Conservation (phyloP, 2,888 invertebrate species). For the Parnassius mnemosyne region DNA sequence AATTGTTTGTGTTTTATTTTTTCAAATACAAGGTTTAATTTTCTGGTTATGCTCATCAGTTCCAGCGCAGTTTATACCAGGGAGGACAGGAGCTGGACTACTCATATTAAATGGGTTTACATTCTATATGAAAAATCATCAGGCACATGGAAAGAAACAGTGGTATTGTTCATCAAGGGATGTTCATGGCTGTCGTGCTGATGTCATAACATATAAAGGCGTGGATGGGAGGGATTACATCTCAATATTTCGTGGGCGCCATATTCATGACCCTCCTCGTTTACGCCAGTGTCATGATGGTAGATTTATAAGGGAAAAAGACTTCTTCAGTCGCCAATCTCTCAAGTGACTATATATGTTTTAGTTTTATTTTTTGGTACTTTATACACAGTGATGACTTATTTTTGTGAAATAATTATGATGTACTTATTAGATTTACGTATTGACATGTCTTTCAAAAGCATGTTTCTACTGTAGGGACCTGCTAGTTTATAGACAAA, state of each 20-base stretch:
- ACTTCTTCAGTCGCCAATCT: slow-evolving; percentile 46
- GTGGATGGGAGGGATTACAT: slow-evolving; percentile 69
- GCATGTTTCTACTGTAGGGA: slow-evolving; percentile 66
- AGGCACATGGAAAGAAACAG: slow-evolving; percentile 73
- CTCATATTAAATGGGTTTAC: slow-evolving; percentile 72
- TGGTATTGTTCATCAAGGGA: slow-evolving; percentile 76
- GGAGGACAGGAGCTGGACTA: slow-evolving; percentile 68
- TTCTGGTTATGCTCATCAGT: slow-evolving; percentile 54
- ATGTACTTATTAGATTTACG: slow-evolving; percentile 41
- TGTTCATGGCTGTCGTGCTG: slow-evolving; percentile 69
- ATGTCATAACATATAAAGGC: slow-evolving; percentile 72
- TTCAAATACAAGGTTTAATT: slow-evolving; percentile 20
- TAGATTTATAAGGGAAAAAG: slow-evolving; percentile 70
- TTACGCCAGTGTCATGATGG: slow-evolving; percentile 70
- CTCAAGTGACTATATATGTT: slow-evolving; percentile 40
- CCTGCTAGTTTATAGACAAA: slow-evolving; percentile 63
- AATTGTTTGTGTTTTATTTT: slow-evolving; percentile 42
- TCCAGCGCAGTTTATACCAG: slow-evolving; percentile 72
- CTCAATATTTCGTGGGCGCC: slow-evolving; percentile 69
- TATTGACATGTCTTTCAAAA: slow-evolving; percentile 47
- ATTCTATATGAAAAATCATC: slow-evolving; percentile 76
- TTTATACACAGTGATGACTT: slow-evolving; percentile 26
- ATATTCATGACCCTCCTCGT: slow-evolving; percentile 69
- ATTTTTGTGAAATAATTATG: slow-evolving; percentile 50
- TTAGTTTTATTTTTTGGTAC: slow-evolving; percentile 38